Conservation (phyloP, 1,140 invertebrate genomes). For the Pseudomyrmex pallidus region DNA sequence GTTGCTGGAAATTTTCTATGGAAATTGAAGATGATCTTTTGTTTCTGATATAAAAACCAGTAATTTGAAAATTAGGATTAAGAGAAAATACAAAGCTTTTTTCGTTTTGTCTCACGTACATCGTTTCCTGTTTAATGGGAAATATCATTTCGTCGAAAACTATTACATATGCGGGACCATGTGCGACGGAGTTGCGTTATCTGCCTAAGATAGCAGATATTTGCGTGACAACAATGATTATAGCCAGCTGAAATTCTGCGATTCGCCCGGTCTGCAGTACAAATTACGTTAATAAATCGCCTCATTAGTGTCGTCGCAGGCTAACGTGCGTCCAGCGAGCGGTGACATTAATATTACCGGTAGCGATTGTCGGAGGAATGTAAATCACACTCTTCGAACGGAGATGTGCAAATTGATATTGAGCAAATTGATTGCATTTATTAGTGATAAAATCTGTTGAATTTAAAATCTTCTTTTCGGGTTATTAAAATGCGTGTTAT, state of each 20-base stretch:
- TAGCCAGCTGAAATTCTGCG: not conserved
- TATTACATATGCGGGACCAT: not conserved
- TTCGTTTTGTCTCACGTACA: too few relatives aligned
- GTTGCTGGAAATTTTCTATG: too few relatives aligned
- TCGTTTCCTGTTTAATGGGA: not conserved
- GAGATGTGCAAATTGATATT: constrained; percentile 52
- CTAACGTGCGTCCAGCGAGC: constrained; percentile 39
- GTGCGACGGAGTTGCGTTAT: constrained; percentile 45
- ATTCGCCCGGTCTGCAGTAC: constrained; percentile 33
- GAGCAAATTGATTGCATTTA: constrained; percentile 47
- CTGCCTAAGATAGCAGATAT: constrained; percentile 51
- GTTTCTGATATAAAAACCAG: too few relatives aligned
- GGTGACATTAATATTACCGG: constrained; percentile 64
- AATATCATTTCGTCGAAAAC: not conserved
- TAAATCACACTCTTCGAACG: constrained; percentile 6
- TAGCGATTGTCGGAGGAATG: constrained; percentile 30
- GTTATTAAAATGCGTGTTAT: too few relatives aligned
- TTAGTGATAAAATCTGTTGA: constrained; percentile 31
- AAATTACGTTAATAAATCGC: constrained; percentile 68
- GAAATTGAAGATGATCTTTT: too few relatives aligned
- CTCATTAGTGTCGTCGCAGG: constrained; percentile 63
- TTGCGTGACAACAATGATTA: constrained; percentile 60
- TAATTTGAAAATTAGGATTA: too few relatives aligned
- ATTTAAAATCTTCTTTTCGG: not conserved
- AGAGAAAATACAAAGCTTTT: too few relatives aligned